phyloP scores from a whole-genome alignment of 2,113 vertebrate species.

The Girardinichthys multiradiatus region DNA sequence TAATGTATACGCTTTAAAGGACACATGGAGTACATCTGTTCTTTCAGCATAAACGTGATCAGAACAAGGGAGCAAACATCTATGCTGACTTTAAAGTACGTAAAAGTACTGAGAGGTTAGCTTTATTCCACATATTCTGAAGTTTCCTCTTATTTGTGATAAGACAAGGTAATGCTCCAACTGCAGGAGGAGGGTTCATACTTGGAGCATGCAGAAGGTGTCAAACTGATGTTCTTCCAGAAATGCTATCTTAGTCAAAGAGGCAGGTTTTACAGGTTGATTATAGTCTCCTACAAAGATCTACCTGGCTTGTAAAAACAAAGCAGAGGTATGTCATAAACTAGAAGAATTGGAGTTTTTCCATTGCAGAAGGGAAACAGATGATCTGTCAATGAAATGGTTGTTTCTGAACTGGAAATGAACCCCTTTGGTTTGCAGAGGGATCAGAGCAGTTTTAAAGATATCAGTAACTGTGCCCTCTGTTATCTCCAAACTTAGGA shows the following conservation, averaged over 20 bases:
- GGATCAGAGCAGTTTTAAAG: neutral
- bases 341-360: slow-evolving; percentile 23
- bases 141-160: neutral
- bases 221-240: neutral
- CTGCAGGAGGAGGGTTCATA: slow-evolving; percentile 14
- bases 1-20: slow-evolving; percentile 1
- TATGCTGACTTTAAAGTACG: neutral
- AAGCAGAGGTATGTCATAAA: slow-evolving; percentile 17
- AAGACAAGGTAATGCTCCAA: too few relatives aligned
- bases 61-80: neutral
- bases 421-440: neutral
- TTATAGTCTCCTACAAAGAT: slow-evolving; percentile 31
- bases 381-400: slow-evolving; percentile 6
- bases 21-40: neutral
- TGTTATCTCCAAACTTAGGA: too few relatives aligned
- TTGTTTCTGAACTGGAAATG: neutral
- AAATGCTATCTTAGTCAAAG: neutral
- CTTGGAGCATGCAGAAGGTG: slow-evolving; percentile 32
- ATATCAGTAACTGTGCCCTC: neutral
- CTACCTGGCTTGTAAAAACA: slow-evolving; percentile 35
- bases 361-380: neutral
- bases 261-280: neutral
- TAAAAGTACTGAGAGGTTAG: neutral
- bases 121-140: neutral
- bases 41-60: slow-evolving; percentile 4